Conservation (phyloP, 2,113 vertebrate species). For the Aldabrachelys gigantea region DNA sequence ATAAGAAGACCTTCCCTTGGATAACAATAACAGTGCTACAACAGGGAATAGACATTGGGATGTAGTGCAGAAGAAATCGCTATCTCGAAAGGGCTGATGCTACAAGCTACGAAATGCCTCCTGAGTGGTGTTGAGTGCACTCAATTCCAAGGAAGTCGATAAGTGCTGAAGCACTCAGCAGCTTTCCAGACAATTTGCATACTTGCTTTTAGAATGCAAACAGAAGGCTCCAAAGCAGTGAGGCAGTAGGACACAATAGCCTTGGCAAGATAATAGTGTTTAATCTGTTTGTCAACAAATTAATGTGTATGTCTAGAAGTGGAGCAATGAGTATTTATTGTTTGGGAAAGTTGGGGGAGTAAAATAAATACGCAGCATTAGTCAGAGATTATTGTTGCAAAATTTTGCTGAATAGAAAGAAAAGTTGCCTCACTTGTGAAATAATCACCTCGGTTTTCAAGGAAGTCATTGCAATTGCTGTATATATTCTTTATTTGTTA, state of each 20-base stretch:
- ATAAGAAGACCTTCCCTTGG: neutral
- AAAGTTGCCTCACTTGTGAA: neutral
- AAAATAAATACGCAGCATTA: neutral
- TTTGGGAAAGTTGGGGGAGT: constrained; percentile 39
- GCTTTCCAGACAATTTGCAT: constrained; percentile 17
- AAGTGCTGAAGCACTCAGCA: constrained; percentile 41
- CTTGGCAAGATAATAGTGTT: constrained; percentile 58
- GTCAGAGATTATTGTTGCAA: constrained; percentile 5
- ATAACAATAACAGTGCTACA: neutral
- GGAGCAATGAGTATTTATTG: constrained; percentile 27
- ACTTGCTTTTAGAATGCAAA: neutral
- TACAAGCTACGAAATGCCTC: neutral
- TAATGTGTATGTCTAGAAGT: constrained; percentile 42
- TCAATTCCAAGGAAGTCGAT: neutral
- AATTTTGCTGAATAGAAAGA: neutral
- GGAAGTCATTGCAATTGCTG: neutral
- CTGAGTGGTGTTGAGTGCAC: constrained; percentile 13
- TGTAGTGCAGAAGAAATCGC: neutral
- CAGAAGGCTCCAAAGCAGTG: constrained; percentile 41
- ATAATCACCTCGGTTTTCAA: neutral
- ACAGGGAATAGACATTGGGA: neutral
- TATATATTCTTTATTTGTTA: neutral
- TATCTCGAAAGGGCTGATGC: neutral
- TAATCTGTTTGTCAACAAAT: constrained; percentile 70
- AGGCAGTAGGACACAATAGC: constrained; percentile 52